Base-by-base conservation (phyloP, 2,888 invertebrate species). In the Orthosia cruda region DNA sequence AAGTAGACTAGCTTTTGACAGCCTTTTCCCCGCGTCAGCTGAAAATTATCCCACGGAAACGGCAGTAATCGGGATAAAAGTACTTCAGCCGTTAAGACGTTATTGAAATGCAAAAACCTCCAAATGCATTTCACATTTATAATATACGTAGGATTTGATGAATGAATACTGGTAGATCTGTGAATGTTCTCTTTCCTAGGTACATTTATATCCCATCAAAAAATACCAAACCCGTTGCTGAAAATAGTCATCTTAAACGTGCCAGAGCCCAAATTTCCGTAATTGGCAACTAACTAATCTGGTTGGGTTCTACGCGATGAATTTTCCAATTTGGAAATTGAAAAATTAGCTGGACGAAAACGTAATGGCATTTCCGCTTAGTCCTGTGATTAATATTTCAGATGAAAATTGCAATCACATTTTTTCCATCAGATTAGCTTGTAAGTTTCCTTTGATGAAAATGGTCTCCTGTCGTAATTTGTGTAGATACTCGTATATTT, bases 311-410 rank as follows among this genome's bases (percentile, higher is more conserved):
- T 32, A 20, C 49, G 73, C 32, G 45, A 65, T 13, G 40, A 74
- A 61, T 50, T 61, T 45, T 50, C 54, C 26, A 65, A 65, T 74
- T 77, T 59, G 2, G 9, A 81, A 77, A 77, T 81, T 74, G 81
- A 65, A 81, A 73, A 81, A 81, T 81, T 74, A 15, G 23, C 45
- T 4, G 32, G 49, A 59, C 20, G 75, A 74, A 50, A 77, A 61
- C 16, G 45, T 72, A 62, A 76, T 57, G 23, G 32, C 13, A 50
- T 71, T 76, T 23, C 72, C 20, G 18, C 45, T 32, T 62, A 79
- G 45, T 50, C 50, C 57, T 52, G 45, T 57, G 20, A 59, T 69
- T 69, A 68, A 74, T 59, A 40, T 49, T 59, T 20, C 16, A 49
- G 59, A 59, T 52, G 80, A 47, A 74, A 80, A 62, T 80, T 32